phyloP scores from a whole-genome alignment of 2,113 vertebrate species.

The Mormyrus lacerda region DNA sequence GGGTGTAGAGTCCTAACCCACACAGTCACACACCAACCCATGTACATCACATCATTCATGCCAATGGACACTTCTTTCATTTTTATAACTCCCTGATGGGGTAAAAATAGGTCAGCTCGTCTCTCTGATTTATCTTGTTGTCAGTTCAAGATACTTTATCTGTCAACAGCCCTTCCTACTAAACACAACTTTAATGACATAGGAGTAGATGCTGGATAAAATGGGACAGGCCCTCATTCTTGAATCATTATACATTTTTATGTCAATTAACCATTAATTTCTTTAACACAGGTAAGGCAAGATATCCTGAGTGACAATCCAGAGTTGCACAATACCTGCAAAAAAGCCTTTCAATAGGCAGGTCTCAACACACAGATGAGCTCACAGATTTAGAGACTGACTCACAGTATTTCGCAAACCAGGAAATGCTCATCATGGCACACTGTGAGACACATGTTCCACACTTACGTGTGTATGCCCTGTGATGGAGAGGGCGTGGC shows the following conservation, averaged over 20 bases:
- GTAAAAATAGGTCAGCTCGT: not conserved
- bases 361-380: not conserved
- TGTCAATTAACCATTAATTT: not conserved
- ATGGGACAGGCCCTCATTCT: not conserved
- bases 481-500: not conserved
- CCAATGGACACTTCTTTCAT: not conserved
- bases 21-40: not conserved
- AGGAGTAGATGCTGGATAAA: not conserved
- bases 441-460: not conserved
- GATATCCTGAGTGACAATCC: not conserved
- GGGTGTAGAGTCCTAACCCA: not conserved
- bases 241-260: not conserved
- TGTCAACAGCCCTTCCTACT: not conserved
- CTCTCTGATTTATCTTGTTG: not conserved
- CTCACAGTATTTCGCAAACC: not conserved
- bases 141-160: not conserved
- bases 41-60: not conserved
- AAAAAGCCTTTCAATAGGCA: not conserved
- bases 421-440: not conserved
- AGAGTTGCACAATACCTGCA: not conserved
- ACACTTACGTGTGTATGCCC: not conserved
- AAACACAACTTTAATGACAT: not conserved
- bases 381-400: not conserved
- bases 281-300: not conserved
- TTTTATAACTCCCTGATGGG: not conserved